Percentiles rank a stretch among this genome's conserved stretches.
These are phyloP conservation scores for Schrankia costaestrigalis DNA, from an alignment of 2,888 invertebrate species.

Conservation along the genomic window DNA sequence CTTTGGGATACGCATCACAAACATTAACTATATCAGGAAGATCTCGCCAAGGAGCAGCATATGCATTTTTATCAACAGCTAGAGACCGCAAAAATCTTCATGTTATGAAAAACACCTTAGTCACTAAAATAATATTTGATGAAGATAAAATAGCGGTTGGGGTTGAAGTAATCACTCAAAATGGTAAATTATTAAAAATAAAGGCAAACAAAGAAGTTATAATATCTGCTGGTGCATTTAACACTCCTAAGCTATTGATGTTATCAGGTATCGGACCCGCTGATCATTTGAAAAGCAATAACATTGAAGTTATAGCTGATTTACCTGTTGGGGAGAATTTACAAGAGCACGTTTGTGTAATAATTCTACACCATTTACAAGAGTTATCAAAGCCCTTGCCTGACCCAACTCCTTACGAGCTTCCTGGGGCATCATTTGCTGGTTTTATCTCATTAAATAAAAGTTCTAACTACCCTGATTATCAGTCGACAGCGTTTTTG, in stretches of 20 bases:
- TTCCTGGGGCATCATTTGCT: conserved; percentile 22
- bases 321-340: conserved; percentile 47
- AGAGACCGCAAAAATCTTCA: conserved; percentile 39
- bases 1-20: conserved; percentile 40
- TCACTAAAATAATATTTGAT: conserved; percentile 35
- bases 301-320: conserved; percentile 36
- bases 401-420: conserved; percentile 24
- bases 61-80: conserved; percentile 44
- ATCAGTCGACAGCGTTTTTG: conserved; percentile 25
- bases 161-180: conserved; percentile 23
- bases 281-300: conserved; percentile 34
- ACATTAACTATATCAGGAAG: conserved; percentile 34
- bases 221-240: conserved; percentile 40
- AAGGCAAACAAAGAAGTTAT: conserved; percentile 41
- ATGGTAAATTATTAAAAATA: conserved; percentile 25
- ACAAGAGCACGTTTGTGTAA: conserved; percentile 36
- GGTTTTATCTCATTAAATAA: conserved; percentile 36
- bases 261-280: conserved; percentile 47
- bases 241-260: conserved; percentile 44
- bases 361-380: conserved; percentile 27
- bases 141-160: conserved; percentile 28
- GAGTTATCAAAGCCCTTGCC: conserved; percentile 56
- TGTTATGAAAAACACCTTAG: conserved; percentile 37
- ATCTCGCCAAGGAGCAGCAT: conserved; percentile 61
- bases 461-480: conserved; percentile 29